Base-by-base conservation (phyloP, 2,888 invertebrate species). In the Drosophila lutescens region DNA sequence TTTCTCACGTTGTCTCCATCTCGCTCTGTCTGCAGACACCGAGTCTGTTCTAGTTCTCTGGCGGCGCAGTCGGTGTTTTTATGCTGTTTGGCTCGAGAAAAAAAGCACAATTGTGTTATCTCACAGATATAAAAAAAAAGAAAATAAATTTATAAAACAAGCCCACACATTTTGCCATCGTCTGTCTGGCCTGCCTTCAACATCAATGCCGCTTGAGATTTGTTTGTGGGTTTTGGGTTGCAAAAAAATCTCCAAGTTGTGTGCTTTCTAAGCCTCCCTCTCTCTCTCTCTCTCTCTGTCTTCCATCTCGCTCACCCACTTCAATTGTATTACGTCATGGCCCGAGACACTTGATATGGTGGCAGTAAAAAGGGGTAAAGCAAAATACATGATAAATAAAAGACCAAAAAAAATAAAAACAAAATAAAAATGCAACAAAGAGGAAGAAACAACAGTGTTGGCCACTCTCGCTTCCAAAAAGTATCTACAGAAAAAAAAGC, bases 201-300 rank as follows among this genome's bases (percentile, higher is more conserved):
- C 80, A 83, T 80, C 86, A 86, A 86, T 86, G 86, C 68, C 84
- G 83, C 74, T 74, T 69, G 66, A 76, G 68, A 57, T 71, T 85
- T 80, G 83, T 60, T 67, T 70, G 80, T 75, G 76, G 77, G 68
- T 46, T 67, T 34, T 34, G 34, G 34, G 12, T 12, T 34, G 34
- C 34, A 34, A 34, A 53, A 56, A 79, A 65, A 66, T 51, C 53
- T 73, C 67, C 59, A 65, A 78, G 32, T 30, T 49, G 17, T 49
- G 70, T 55, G 80, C 84, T 66, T 66, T 66, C 81, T 68, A 49
- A 46, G 59, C 47, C 78, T 44, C 23, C 12, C 47, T 30, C 46
- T 15, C n/a, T 17, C 2, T 47, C 70, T 20, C 34, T 34, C 32
- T 53, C 34, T 30, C 32, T 15, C 13, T n/a, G 12, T 9, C 13